These are phyloP conservation scores for Enteromius radiatus DNA, from an alignment of 2,797 vertebrate genomes.

Conservation along the genomic window DNA sequence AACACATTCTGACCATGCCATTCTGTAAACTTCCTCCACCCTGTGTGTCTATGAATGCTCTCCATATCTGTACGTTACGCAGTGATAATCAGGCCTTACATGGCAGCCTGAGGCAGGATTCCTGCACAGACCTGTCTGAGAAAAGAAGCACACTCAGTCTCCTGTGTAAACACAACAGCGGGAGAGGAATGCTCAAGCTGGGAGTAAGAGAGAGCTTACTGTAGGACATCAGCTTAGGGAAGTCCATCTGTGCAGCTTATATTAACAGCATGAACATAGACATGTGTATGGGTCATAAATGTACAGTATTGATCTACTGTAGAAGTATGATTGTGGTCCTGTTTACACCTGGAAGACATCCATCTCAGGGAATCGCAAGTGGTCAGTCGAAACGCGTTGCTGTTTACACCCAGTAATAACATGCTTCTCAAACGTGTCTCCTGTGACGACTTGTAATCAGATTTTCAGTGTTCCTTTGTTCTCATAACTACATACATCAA, in stretches of 20 bases:
- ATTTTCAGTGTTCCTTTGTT: neutral
- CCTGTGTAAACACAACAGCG: slow-evolving; percentile 57
- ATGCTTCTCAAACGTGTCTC: neutral
- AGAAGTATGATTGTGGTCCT: neutral
- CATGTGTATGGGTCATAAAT: slow-evolving; percentile 14
- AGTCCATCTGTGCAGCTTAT: slow-evolving; percentile 30
- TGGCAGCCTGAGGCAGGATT: slow-evolving; percentile 75
- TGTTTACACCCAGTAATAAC: slow-evolving; percentile 23
- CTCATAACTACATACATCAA: neutral
- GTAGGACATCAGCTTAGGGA: slow-evolving; percentile 32
- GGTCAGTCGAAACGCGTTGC: neutral
- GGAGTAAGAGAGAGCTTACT: slow-evolving; percentile 28
- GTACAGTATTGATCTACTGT: neutral
- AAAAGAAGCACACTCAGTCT: slow-evolving; percentile 71
- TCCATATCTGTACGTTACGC: slow-evolving; percentile 20
- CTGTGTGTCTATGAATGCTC: slow-evolving; percentile 28
- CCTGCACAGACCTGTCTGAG: slow-evolving; percentile 70
- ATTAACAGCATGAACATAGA: slow-evolving; percentile 15
- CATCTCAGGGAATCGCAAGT: neutral
- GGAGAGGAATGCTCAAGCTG: slow-evolving; percentile 48
- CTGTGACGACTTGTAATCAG: neutral
- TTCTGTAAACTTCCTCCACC: slow-evolving; percentile 34
- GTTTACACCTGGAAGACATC: slow-evolving; percentile 3
- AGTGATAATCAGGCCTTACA: slow-evolving; percentile 77
- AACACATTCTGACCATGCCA: slow-evolving; percentile 20